These are phyloP conservation scores for Leiothrix lutea DNA, from an alignment of 2,113 vertebrate species.

Conservation along the genomic window DNA sequence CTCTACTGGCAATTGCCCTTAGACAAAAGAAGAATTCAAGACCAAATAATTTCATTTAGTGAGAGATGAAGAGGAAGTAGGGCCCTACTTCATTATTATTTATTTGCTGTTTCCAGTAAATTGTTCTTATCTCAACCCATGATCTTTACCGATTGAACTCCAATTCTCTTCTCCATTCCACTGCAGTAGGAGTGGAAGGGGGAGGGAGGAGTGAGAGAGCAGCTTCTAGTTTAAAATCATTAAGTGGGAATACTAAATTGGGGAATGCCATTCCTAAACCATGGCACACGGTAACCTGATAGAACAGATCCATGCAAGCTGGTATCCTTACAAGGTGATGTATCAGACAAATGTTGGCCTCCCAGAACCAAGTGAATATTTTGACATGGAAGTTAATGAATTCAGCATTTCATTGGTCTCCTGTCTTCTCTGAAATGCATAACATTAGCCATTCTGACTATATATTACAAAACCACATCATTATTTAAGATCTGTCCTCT, in stretches of 20 bases:
- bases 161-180: not conserved
- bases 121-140: not conserved
- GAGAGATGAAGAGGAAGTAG: not conserved
- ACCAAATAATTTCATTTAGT: not conserved
- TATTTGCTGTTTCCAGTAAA: not conserved
- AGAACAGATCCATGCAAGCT: not conserved
- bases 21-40: not conserved
- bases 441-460: not conserved
- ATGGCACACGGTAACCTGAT: not conserved
- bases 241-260: not conserved
- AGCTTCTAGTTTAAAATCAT: not conserved
- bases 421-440: not conserved
- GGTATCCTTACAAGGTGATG: not conserved
- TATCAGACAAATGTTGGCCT: not conserved
- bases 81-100: not conserved
- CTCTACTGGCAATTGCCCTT: not conserved
- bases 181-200: not conserved
- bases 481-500: not conserved
- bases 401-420: not conserved
- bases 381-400: not conserved
- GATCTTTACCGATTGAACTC: not conserved
- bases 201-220: not conserved
- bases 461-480: not conserved
- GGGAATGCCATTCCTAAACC: not conserved
- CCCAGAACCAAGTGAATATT: not conserved